Percentiles rank a stretch among this genome's conserved stretches.
phyloP scores from a whole-genome alignment of 1,140 invertebrate species.

The Diprion similis region DNA sequence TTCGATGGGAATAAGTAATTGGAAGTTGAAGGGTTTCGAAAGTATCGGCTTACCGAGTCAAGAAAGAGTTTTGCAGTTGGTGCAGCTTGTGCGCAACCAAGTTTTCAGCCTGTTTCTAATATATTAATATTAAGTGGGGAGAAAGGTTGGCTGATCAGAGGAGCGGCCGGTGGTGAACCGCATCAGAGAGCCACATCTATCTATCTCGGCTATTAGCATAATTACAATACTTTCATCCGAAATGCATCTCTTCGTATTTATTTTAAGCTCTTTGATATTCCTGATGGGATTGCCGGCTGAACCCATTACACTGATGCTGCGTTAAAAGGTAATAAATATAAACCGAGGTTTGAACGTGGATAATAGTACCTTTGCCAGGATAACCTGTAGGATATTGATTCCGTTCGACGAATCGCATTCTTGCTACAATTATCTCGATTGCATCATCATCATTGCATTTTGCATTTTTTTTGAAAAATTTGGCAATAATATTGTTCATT shows the following conservation, averaged over 20 bases:
- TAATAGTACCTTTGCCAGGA: not conserved
- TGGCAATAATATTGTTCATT: too few species aligned
- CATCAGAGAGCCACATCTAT: conserved; percentile 50
- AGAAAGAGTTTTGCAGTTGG: not conserved
- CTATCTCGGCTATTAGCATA: conserved; percentile 58
- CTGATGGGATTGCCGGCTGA: conserved; percentile 54
- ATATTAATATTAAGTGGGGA: conserved; percentile 45
- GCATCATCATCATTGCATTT: too few species aligned
- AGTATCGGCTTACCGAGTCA: conserved; percentile 4
- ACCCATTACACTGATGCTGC: conserved; percentile 57
- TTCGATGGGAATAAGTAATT: not conserved
- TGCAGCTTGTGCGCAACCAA: not conserved
- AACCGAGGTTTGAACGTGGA: conserved; percentile 1
- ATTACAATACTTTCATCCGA: conserved; percentile 60
- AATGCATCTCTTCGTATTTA: conserved; percentile 57
- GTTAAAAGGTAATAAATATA: conserved; percentile 1
- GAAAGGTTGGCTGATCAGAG: conserved; percentile 60
- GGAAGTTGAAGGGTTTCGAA: not conserved
- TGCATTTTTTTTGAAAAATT: too few species aligned
- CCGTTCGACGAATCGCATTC: not conserved
- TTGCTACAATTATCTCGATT: too few species aligned
- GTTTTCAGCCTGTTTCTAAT: conserved; percentile 33
- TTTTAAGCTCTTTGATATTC: conserved; percentile 54
- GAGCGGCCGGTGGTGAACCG: conserved; percentile 50
- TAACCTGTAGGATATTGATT: too few species aligned